Percentiles rank a stretch among this genome's conserved stretches.
These are phyloP conservation scores for Chaenogobius annularis DNA, from an alignment of 2,113 vertebrate species.

Conservation along the genomic window DNA sequence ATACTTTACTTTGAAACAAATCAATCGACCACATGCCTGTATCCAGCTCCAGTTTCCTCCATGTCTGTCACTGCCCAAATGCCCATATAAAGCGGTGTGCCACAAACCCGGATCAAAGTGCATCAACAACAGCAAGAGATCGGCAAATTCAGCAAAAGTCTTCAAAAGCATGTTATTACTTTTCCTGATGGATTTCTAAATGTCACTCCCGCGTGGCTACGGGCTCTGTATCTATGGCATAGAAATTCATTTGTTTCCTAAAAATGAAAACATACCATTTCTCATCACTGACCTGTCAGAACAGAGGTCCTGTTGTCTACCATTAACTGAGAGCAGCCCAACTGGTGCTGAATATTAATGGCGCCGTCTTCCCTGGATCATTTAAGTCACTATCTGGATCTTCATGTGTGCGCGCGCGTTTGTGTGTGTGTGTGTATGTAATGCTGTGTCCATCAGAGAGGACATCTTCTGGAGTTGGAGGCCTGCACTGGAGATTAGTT, in stretches of 20 bases:
- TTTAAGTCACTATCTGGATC: slow-evolving; percentile 72
- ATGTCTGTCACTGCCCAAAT: slow-evolving; percentile 35
- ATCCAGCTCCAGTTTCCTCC: neutral
- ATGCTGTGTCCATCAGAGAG: slow-evolving; percentile 48
- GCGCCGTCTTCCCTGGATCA: slow-evolving; percentile 64
- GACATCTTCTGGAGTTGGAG: slow-evolving; percentile 55
- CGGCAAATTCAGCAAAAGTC: slow-evolving; percentile 51
- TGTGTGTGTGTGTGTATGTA: slow-evolving; percentile 30
- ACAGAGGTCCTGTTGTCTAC: slow-evolving; percentile 82
- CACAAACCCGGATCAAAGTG: slow-evolving; percentile 17
- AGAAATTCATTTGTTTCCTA: slow-evolving; percentile 18
- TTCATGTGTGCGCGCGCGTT: slow-evolving; percentile 14
- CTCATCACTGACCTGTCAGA: slow-evolving; percentile 73
- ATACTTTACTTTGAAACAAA: neutral
- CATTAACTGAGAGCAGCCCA: slow-evolving; percentile 74
- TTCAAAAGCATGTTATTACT: slow-evolving; percentile 53
- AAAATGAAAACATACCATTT: slow-evolving; percentile 62
- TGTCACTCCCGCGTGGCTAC: slow-evolving; percentile 56
- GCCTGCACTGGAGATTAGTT: slow-evolving; percentile 46
- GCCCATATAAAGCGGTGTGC: slow-evolving; percentile 17
- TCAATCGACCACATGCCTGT: slow-evolving; percentile 1
- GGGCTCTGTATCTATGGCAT: slow-evolving; percentile 6
- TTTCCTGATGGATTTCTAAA: slow-evolving; percentile 64
- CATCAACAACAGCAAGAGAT: slow-evolving; percentile 22
- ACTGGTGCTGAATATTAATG: slow-evolving; percentile 80